Base-by-base conservation (phyloP, 2,797 vertebrate species). In the Spinus olivaceus region DNA sequence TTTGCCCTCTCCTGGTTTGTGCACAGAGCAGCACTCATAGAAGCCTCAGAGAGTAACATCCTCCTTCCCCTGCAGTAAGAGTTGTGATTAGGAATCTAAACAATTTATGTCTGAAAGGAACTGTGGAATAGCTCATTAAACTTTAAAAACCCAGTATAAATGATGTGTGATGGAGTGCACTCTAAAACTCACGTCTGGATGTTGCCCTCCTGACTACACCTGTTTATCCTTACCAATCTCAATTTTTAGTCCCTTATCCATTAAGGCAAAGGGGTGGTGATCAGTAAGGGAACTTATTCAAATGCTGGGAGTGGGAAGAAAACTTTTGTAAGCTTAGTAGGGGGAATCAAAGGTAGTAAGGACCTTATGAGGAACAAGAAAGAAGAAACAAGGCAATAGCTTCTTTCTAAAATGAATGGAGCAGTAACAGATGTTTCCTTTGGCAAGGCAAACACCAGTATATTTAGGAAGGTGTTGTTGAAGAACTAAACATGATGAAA, bases 1-100 rank as follows among this genome's bases (percentile, higher is more conserved):
- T 53, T 95, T 92, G 83, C 60, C 96, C 74, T 83, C 51, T 80
- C 47, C 81, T 87, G 92, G 91, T 73, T 72, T 81, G 25, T 16
- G 14, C 76, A 57, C 42, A 78, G 44, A 87, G 72, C 65, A 81
- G 41, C 79, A 54, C 65, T 74, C 33, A 1, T 0, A 49, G 63
- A 65, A 79, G 28, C 32, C 35, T 79, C 24, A 0, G 14, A 73
- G 41, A 77, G 11, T 24, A 88, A 27, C 17, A 54, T 30, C 28
- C 22, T 74, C 35, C 77, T 81, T 88, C 39, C n/a, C 32, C 9
- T 69, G 46, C 10, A 79, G 3, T 82, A n/a, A 73, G 44, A 86
- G 37, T 60, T 88, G 66, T 19, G 41, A 47, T 85, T 57, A 78
- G 64, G 19, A 78, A 9, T 79, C 66, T 35, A 71, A 93, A 72